phyloP scores from a whole-genome alignment of 2,888 invertebrate species.

The Machimus rusticus region DNA sequence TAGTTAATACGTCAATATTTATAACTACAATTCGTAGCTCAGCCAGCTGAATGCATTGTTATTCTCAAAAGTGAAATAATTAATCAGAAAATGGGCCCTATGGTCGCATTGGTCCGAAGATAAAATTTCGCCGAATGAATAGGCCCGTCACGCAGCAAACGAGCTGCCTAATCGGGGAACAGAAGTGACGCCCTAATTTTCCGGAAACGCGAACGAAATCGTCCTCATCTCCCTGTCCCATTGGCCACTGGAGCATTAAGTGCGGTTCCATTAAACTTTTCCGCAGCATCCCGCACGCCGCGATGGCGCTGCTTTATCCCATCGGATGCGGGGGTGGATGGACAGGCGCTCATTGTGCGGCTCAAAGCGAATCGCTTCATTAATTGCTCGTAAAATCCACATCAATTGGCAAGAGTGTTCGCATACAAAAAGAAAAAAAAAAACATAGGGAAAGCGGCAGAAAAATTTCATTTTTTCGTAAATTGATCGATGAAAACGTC shows the following conservation, averaged over 20 bases:
- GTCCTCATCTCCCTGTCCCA: neutral
- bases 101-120: neutral
- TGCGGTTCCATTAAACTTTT: neutral
- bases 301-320: neutral
- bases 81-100: neutral
- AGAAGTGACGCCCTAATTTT: neutral
- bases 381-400: conserved; percentile 19
- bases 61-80: neutral
- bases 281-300: neutral
- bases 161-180: neutral
- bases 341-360: neutral
- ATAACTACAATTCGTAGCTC: too few relatives aligned
- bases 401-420: neutral
- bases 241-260: neutral
- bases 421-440: neutral
- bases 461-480: neutral
- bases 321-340: neutral
- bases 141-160: neutral
- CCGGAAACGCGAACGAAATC: neutral
- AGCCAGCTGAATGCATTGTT: neutral
- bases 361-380: neutral
- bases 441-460: neutral
- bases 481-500: conserved; percentile 19
- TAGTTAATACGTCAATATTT: too few relatives aligned
- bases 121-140: neutral